Base-by-base conservation (phyloP, 2,113 vertebrate genomes). In the Hiodon alosoides region DNA sequence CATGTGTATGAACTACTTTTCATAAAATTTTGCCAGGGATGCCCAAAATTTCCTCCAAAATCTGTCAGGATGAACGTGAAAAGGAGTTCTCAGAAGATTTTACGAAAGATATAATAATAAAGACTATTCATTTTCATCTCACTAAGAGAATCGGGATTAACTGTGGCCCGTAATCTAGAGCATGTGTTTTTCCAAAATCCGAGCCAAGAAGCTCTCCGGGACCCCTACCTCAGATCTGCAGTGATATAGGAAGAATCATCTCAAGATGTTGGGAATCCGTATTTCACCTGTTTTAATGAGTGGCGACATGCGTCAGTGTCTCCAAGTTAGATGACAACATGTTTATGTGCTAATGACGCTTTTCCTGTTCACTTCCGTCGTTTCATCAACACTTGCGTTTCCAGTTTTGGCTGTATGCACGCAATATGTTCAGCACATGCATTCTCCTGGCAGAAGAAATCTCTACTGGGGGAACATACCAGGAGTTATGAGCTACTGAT, bases 121-220 rank as follows among this genome's bases (percentile, higher is more conserved):
- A 17, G 67, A 3, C 69, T 80, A 77, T 84, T 85, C 77, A 80
- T 77, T 74, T 83, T 81, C 69, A 65, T 66, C 79, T 65, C 69
- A 73, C 67, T 81, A 61, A 73, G 79, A 83, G 74, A 76, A 83
- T 83, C 81, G 83, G 77, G 79, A 89, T 81, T 79, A 72, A 73
- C 70, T 71, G 73, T 77, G 60, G 64, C 64, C 65, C 77, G 16
- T 85, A 88, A 84, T 86, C 62, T 62, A 17, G 16, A 76, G 74
- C 82, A 86, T 85, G 74, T 86, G 83, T 84, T 87, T 88, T 88
- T 89, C 85, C 89, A 79, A 79, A 81, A 78, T 46, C 74, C 55
- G 58, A 69, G 81, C 83, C 81, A 79, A 78, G 81, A 68, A 78
- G 79, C 78, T 81, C 78, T 81, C 69, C 81, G 73, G 78, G 59